phyloP scores from a whole-genome alignment of 2,797 vertebrate genomes.

The Staurois parvus region DNA sequence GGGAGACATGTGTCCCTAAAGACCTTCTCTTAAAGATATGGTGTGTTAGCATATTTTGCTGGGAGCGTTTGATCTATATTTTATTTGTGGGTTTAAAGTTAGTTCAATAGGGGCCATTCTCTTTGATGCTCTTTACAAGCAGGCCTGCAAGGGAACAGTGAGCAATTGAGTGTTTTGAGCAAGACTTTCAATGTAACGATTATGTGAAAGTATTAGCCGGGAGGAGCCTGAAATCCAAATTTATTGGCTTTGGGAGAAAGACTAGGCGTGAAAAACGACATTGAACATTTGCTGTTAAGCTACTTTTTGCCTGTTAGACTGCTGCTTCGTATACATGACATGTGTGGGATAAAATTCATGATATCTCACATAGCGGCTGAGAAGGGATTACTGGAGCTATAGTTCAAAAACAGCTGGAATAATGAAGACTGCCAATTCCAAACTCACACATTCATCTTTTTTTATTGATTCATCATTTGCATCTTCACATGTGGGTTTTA shows the following conservation, averaged over 20 bases:
- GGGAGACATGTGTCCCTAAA: constrained; percentile 49
- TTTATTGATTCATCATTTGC: too few species aligned
- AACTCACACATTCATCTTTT: too few species aligned
- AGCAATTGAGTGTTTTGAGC: constrained; percentile 36
- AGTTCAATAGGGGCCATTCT: constrained; percentile 54
- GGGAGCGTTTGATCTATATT: constrained; percentile 60
- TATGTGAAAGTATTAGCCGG: constrained; percentile 51
- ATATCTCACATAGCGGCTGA: neutral
- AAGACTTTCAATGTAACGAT: constrained; percentile 50
- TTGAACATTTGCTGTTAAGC: constrained; percentile 20
- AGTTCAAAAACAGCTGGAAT: constrained; percentile 2
- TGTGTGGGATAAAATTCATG: neutral
- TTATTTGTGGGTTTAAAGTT: constrained; percentile 56
- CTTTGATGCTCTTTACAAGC: constrained; percentile 60
- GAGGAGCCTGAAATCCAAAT: constrained; percentile 49
- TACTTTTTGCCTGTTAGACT: constrained; percentile 16
- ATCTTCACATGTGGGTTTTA: too few species aligned
- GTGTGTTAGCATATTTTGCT: constrained; percentile 59
- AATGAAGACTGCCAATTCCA: neutral
- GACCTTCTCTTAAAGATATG: constrained; percentile 61
- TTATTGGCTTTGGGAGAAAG: constrained; percentile 54
- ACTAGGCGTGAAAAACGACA: constrained; percentile 35
- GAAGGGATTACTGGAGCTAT: neutral
- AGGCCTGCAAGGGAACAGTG: constrained; percentile 52
- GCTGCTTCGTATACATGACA: neutral